phyloP scores from a whole-genome alignment of 2,113 vertebrate genomes.

The Hypanus sabinus region DNA sequence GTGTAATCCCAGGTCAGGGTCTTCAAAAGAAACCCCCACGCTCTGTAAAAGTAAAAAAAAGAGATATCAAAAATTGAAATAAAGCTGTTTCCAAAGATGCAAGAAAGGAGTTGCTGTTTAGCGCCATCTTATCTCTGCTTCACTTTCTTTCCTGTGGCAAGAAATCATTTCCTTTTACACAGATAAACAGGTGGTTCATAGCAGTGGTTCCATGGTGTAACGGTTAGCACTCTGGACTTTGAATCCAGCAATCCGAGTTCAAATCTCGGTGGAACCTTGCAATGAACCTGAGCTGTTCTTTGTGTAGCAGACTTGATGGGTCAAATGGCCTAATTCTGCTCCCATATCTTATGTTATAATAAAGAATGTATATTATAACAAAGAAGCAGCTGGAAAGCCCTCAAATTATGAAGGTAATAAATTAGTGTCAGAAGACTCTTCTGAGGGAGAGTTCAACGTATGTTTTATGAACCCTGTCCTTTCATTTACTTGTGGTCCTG shows the following conservation, averaged over 20 bases:
- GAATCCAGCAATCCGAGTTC: slow-evolving; percentile 32
- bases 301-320: no score
- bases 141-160: neutral
- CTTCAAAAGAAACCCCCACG: no score
- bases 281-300: neutral
- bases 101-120: no score
- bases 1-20: no score
- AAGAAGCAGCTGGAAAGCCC: neutral
- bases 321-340: no score
- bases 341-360: neutral
- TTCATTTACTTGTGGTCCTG: neutral
- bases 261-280: slow-evolving; percentile 28
- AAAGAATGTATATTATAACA: neutral
- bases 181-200: neutral
- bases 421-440: neutral
- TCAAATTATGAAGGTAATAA: neutral
- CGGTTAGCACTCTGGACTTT: slow-evolving; percentile 32
- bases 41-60: no score
- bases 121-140: no score
- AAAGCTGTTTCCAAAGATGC: no score
- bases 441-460: neutral
- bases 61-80: no score
- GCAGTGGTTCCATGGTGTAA: slow-evolving; percentile 12
- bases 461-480: neutral
- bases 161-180: neutral